A percentile compares a stretch with the other conserved stretches of the same genome.
These are phyloP conservation scores for Allobates femoralis DNA, from an alignment of 2,797 vertebrate species.

Conservation along the genomic window DNA sequence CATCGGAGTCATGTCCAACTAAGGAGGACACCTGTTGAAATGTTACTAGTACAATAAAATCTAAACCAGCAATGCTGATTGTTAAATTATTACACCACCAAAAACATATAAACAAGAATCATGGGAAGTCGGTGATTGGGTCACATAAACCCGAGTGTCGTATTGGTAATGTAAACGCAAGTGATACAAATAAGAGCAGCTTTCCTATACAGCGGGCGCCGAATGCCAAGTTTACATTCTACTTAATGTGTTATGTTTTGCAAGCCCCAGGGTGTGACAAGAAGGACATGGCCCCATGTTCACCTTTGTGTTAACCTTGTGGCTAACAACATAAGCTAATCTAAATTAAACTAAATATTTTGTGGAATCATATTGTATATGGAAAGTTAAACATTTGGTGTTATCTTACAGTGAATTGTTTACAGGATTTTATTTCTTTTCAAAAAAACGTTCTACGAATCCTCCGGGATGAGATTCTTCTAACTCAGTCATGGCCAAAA, in stretches of 20 bases:
- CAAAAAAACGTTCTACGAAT: slow-evolving; percentile 16
- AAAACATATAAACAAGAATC: slow-evolving; percentile 43
- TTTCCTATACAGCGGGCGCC: slow-evolving; percentile 35
- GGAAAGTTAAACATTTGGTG: slow-evolving; percentile 59
- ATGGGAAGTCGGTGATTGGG: slow-evolving; percentile 19
- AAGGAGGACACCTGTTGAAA: background rate
- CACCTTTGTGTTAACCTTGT: slow-evolving; percentile 62
- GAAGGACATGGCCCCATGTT: slow-evolving; percentile 58
- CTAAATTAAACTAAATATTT: slow-evolving; percentile 65
- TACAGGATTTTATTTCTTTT: slow-evolving; percentile 54
- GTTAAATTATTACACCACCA: background rate
- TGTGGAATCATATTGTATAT: slow-evolving; percentile 61
- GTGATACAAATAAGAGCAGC: slow-evolving; percentile 56
- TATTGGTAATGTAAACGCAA: slow-evolving; percentile 48
- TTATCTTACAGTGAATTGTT: slow-evolving; percentile 61
- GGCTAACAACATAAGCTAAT: slow-evolving; percentile 63
- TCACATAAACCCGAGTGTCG: slow-evolving; percentile 43
- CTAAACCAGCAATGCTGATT: background rate
- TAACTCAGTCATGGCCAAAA: background rate
- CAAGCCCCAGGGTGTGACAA: slow-evolving; percentile 60
- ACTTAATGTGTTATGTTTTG: slow-evolving; percentile 59
- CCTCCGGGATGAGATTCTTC: background rate
- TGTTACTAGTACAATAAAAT: background rate
- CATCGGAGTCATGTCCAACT: background rate
- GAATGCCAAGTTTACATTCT: slow-evolving; percentile 62